phyloP scores from a whole-genome alignment of 2,888 invertebrate genomes.

The Amblyjoppa fuscipennis region DNA sequence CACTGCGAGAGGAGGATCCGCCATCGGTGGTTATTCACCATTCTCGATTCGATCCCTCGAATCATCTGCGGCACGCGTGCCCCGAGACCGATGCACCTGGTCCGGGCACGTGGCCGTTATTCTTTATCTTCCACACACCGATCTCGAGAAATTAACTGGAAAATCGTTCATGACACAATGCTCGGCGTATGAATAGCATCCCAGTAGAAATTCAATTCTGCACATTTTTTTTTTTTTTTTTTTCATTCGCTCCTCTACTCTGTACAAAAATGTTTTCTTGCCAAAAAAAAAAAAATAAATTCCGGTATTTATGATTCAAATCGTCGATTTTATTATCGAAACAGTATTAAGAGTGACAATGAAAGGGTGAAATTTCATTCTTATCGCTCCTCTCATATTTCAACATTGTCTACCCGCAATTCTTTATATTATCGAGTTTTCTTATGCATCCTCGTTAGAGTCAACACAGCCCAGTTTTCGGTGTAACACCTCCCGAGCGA shows the following conservation, averaged over 20 bases:
- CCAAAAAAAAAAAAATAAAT: no score
- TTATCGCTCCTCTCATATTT: background rate
- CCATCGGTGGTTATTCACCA: conserved; percentile 25
- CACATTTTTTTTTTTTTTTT: no score
- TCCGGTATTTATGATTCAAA: no score
- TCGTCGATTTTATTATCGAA: background rate
- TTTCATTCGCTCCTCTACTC: no score
- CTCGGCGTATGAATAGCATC: background rate
- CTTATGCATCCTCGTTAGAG: background rate
- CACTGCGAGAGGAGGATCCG: conserved; percentile 43
- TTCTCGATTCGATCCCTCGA: conserved; percentile 52
- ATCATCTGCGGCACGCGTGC: conserved; percentile 56
- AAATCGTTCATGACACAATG: conserved; percentile 41
- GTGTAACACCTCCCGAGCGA: conserved; percentile 5
- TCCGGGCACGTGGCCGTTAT: conserved; percentile 49
- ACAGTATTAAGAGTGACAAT: background rate
- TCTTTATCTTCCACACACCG: conserved; percentile 24
- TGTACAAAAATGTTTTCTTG: no score
- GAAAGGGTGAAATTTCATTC: background rate
- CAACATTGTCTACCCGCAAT: background rate
- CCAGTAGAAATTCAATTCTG: no score
- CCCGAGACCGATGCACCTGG: conserved; percentile 58
- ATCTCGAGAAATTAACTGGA: conserved; percentile 57
- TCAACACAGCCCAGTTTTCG: background rate
- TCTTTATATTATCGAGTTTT: background rate